Evolutionary conservation across 2,888 invertebrate genomes (phyloP), one percentile per base, ranked within the genome.

Genomic region (Protophormia terraenovae): DNA sequence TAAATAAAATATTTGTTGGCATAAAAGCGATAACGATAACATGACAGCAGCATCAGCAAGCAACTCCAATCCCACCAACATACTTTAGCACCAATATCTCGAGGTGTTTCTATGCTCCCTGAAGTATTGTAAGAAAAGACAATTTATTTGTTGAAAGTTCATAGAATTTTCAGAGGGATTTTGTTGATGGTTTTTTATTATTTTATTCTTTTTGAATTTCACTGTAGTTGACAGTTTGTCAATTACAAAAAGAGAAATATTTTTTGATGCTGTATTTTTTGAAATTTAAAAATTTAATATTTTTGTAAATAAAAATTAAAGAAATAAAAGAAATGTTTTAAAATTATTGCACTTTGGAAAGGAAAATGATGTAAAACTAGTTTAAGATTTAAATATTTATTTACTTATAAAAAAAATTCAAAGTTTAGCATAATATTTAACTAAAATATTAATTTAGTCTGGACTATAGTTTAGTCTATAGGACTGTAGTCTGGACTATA

Each of bases 201-300:
- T 64, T 62, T 38, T 22, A 62, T 12, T 16, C 16, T 2, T 8
- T 58, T 32, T 19, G 16, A 60, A 60, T 19, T 60, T 60, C 22
- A 41, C 38, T 64, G 38, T 19, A 19, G 14, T 22, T 62, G 64
- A 64, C 64, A 64, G 24, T 41, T 64, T 64, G 38, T 41, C 64
- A 41, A 22, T 64, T 41, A 41, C 32, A 19, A 14, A 22, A 53
- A 10, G 4, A 53, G 14, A 24, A 24, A 24, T 24, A 7, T 24
- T 0, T 24, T 10, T 35, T 16, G 35, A 0, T 12, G 19, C 12
- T 38, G 22, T 14, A 24, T 22, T 64, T 38, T 1, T 3, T 41
- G 14, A 7, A 64, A 41, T 29, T 14, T 35, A 10, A 64, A 24
- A 16, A 60, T 29, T 47, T 47, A 47, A 47, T 47, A 19, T 47